phyloP scores from a whole-genome alignment of 1,140 invertebrate genomes.

The Bombus superbus region DNA sequence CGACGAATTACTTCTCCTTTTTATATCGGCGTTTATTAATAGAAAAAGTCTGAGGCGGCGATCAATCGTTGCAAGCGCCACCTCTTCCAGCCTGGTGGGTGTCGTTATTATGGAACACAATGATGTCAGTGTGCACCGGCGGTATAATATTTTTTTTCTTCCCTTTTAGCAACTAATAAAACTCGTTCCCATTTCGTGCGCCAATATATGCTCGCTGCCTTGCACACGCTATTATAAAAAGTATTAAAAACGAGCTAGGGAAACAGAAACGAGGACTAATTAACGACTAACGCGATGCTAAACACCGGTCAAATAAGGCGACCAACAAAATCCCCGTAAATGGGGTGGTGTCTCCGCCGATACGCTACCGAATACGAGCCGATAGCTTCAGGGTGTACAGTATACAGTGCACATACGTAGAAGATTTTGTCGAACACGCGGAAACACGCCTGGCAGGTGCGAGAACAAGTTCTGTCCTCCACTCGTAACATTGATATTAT shows the following conservation, averaged over 20 bases:
- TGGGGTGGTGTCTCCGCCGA: background rate
- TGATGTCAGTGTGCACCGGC: background rate
- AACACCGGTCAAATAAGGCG: background rate
- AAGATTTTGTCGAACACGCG: conserved; percentile 5
- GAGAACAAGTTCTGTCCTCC: conserved; percentile 38
- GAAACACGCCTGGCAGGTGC: conserved; percentile 48
- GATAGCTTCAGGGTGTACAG: background rate
- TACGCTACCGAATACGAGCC: background rate
- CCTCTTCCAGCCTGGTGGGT: background rate
- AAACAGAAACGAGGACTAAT: background rate
- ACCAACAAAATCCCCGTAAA: background rate
- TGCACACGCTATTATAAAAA: background rate
- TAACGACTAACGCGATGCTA: background rate
- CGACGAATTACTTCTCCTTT: conserved; percentile 38
- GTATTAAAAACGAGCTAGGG: background rate
- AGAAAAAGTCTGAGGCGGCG: conserved; percentile 14
- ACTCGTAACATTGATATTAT: conserved; percentile 42
- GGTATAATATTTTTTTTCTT: background rate
- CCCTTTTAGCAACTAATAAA: conserved; percentile 3
- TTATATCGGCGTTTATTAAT: conserved; percentile 37
- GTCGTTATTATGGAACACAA: conserved; percentile 20
- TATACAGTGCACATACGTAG: too few relatives aligned
- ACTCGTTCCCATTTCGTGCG: background rate
- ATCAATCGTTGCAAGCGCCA: conserved; percentile 20
- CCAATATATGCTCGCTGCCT: conserved; percentile 1